Conservation (phyloP, 2,888 invertebrate genomes). For the Scaptomyza parva region DNA sequence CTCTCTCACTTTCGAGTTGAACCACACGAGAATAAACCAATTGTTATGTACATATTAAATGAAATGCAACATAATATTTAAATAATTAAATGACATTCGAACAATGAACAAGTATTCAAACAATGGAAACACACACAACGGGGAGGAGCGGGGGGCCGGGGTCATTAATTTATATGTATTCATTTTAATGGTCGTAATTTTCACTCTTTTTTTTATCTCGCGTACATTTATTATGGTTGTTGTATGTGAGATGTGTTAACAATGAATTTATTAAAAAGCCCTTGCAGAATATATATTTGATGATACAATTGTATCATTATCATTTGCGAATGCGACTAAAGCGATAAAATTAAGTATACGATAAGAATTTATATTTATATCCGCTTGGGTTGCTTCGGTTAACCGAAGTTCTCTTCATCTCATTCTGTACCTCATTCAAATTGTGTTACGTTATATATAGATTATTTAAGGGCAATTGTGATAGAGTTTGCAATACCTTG, state of each 20-base stretch:
- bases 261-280: slow-evolving; percentile 8
- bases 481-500: slow-evolving; percentile 77
- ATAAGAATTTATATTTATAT: neutral
- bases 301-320: neutral
- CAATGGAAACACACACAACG: slow-evolving; percentile 32
- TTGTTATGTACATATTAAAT: slow-evolving; percentile 46
- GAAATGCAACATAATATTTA: slow-evolving; percentile 46
- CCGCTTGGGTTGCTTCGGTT: slow-evolving; percentile 41
- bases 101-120: slow-evolving; percentile 43
- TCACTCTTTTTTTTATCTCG: slow-evolving; percentile 4
- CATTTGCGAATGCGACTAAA: too few species aligned
- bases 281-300: slow-evolving; percentile 16
- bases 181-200: slow-evolving; percentile 7
- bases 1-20: neutral
- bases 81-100: slow-evolving; percentile 59
- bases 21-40: slow-evolving; percentile 6
- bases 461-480: slow-evolving; percentile 10
- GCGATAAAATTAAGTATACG: neutral
- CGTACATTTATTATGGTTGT: slow-evolving; percentile 12
- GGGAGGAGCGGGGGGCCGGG: neutral
- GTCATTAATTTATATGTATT: slow-evolving; percentile 9
- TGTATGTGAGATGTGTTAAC: neutral
- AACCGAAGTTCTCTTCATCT: slow-evolving; percentile 25
- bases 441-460: too few species aligned
- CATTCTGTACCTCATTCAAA: too few species aligned